These are phyloP conservation scores for Xerus rutilus DNA, from an alignment of 2,797 vertebrate genomes.

Conservation along the genomic window DNA sequence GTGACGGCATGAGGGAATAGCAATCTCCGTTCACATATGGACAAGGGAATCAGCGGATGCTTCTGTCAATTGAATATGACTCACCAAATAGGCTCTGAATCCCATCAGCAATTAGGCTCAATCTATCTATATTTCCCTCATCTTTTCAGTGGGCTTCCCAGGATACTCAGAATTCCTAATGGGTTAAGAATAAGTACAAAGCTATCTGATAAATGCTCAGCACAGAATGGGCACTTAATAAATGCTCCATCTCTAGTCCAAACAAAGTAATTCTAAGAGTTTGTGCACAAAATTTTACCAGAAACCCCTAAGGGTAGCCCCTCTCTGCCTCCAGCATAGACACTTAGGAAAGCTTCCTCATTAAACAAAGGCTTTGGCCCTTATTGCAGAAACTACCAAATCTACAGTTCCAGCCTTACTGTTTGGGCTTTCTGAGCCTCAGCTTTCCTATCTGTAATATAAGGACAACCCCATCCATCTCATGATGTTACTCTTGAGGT, in stretches of 20 bases:
- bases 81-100: conserved; percentile 54
- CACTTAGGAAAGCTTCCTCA: not conserved
- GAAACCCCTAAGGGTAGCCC: not conserved
- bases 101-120: conserved; percentile 43
- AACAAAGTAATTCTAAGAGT: conserved; percentile 15
- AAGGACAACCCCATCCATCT: not conserved
- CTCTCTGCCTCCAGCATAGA: conserved; percentile 8
- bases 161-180: conserved; percentile 30
- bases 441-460: not conserved
- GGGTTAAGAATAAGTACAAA: not conserved
- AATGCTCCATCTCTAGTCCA: conserved; percentile 21
- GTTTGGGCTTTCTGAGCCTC: not conserved
- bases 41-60: not conserved
- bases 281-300: conserved; percentile 4
- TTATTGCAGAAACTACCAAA: not conserved
- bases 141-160: not conserved
- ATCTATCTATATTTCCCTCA: conserved; percentile 22
- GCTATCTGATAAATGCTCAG: not conserved
- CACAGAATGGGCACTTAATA: conserved; percentile 24
- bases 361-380: not conserved
- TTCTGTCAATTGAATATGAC: not conserved
- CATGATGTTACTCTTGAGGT: not conserved
- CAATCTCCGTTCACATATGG: not conserved
- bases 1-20: not conserved
- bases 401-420: not conserved